phyloP scores from a whole-genome alignment of 1,140 invertebrate species.

The Trachymyrmex cornetzi region DNA sequence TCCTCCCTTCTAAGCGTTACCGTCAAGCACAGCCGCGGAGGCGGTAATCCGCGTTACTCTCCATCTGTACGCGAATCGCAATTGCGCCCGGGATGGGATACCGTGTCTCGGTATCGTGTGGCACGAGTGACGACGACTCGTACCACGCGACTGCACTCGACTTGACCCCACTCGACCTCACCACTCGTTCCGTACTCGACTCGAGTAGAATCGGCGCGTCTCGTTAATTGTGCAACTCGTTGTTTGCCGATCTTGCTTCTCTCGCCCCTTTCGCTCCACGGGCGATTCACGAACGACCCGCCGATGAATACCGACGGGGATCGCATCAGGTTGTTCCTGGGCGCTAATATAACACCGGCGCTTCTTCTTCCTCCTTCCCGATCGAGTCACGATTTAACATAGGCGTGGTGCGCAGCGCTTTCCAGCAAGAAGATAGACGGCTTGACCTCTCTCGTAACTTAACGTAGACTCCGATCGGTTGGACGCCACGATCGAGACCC shows the following conservation, averaged over 20 bases:
- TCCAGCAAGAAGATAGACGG: constrained; percentile 78
- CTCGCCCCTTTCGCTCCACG: constrained; percentile 62
- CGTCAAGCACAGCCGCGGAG: background rate
- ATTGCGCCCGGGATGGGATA: constrained; percentile 26
- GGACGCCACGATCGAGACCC: constrained; percentile 26
- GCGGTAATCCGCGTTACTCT: constrained; percentile 11
- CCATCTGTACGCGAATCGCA: constrained; percentile 27
- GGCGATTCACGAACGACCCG: constrained; percentile 73
- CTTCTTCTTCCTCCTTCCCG: constrained; percentile 73
- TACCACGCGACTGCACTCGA: constrained; percentile 48
- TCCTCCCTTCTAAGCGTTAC: background rate
- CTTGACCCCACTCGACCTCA: constrained; percentile 54
- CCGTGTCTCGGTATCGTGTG: constrained; percentile 2
- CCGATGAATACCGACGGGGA: constrained; percentile 66
- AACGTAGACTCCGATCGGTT: constrained; percentile 60
- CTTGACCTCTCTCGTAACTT: constrained; percentile 77
- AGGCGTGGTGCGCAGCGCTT: constrained; percentile 79
- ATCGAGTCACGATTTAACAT: constrained; percentile 81
- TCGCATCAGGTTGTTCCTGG: constrained; percentile 72
- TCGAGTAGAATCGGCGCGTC: constrained; percentile 63
- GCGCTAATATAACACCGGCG: constrained; percentile 73
- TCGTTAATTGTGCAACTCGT: constrained; percentile 74
- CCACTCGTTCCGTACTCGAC: constrained; percentile 39
- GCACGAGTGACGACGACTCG: constrained; percentile 66
- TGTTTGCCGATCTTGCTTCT: constrained; percentile 71